Evolutionary conservation across 1,140 invertebrate species (phyloP).

Genomic region (Brachionus sp.): DNA sequence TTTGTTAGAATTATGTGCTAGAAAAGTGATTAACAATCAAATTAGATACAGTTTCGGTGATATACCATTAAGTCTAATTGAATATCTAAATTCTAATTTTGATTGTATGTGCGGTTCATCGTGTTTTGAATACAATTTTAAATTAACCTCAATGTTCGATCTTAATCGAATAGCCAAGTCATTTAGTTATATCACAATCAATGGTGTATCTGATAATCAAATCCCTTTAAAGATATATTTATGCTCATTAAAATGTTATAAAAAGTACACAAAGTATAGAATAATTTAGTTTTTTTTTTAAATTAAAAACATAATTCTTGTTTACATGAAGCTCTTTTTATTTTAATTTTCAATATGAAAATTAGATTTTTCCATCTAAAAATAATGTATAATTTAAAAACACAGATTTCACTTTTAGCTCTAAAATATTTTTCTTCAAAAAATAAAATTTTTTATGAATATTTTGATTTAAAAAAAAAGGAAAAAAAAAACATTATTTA

Average conservation of each 20-base stretch:
- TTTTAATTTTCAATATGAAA: not conserved
- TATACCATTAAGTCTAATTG: not conserved
- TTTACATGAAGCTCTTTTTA: not conserved
- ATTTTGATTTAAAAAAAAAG: too few species aligned
- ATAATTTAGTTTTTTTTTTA: not conserved
- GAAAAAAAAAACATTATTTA: too few species aligned
- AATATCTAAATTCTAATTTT: not conserved
- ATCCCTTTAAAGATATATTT: not conserved
- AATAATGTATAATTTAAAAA: too few species aligned
- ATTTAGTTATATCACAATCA: constrained; percentile 32
- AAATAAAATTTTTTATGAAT: too few species aligned
- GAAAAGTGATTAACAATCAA: constrained; percentile 10
- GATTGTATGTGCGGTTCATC: constrained; percentile 35
- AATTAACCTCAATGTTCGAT: constrained; percentile 20
- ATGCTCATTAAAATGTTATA: constrained; percentile 36
- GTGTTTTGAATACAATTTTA: constrained; percentile 41
- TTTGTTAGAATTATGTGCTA: not conserved
- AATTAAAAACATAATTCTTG: not conserved
- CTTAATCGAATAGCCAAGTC: constrained; percentile 42
- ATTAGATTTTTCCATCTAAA: not conserved
- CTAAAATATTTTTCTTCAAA: too few species aligned
- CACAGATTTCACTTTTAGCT: too few species aligned
- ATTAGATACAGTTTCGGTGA: not conserved
- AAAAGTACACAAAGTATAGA: constrained; percentile 9
- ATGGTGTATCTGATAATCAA: constrained; percentile 39